Evolutionary conservation across 2,888 invertebrate genomes (phyloP), one percentile per base, ranked within the genome.

Genomic region (Pterostichus niger): DNA sequence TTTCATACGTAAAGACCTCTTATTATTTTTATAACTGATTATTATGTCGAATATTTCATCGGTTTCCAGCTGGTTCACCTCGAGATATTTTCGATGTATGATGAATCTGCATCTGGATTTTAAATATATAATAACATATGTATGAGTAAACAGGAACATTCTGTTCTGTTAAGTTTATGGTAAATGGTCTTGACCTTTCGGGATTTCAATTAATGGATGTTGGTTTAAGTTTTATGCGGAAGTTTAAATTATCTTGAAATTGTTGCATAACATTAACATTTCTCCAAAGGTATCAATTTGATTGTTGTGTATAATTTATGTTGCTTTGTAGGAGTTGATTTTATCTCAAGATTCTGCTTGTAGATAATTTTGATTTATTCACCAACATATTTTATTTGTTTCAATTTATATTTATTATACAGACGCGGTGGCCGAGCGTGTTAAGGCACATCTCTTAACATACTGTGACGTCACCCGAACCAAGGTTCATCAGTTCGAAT

Each of bases 281-380:
- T 71, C 68, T 40, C 68, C 68, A 71, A 71, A 71, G 68, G 68
- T 71, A 71, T 40, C 33, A 71, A 71, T 71, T 71, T 71, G 64
- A 68, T 68, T 68, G 64, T 68, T 68, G 24, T 68, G 40, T 11
- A 40, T 68, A 40, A 68, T 68, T 68, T 68, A 68, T 68, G 40
- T n/a, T 24, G 1, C 24, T 68, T 15, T 35, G 13, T 13, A 33
- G 40, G 33, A 35, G 33, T 31, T 9, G 44, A 71, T 71, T 71
- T 15, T 71, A 71, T 71, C 68, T 49, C 17, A 11, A 35, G 64
- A 64, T 71, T 11, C 0, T 1, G 5, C 52, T 10, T 4, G 3
- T 9, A 71, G 68, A 71, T 71, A 44, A 71, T 15, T 17, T 40
- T 71, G 68, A 71, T 71, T 71, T 71, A 71, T 71, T 13, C 46